Percentiles rank a stretch among this genome's conserved stretches.
Evolutionary conservation across 2,113 vertebrate genomes (phyloP).

Genomic region (Passer montanus): DNA sequence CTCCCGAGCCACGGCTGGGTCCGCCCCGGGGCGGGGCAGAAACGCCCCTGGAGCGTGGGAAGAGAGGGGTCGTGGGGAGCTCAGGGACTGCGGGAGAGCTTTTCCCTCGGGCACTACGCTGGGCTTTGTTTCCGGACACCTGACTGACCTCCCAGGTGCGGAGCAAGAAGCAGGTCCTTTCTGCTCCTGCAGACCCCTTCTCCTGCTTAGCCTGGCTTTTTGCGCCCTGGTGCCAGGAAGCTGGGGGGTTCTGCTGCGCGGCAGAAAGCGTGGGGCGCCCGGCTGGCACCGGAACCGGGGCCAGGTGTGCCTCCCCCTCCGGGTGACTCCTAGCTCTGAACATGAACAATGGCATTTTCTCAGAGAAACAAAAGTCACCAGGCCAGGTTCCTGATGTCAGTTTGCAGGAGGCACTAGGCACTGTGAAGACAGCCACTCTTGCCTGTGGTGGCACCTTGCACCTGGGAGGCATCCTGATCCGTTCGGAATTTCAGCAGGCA

Average conservation of each 20-base stretch:
- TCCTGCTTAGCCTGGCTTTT: fast-evolving
- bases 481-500: no score
- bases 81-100: fast-evolving
- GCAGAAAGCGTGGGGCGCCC: no score
- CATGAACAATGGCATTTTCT: no score
- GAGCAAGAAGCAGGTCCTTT: fast-evolving
- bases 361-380: no score
- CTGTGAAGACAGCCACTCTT: no score
- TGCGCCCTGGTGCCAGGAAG: fast-evolving
- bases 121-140: not conserved
- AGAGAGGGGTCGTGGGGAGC: fast-evolving
- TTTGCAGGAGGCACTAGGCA: no score
- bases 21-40: not conserved
- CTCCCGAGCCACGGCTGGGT: not conserved
- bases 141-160: not conserved
- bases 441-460: no score
- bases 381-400: no score
- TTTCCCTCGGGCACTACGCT: fast-evolving
- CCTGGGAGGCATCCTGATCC: no score
- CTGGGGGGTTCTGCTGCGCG: fast-evolving
- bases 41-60: no score
- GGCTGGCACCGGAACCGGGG: not conserved
- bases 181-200: fast-evolving
- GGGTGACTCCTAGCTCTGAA: not conserved
- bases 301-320: not conserved